phyloP scores from a whole-genome alignment of 1,140 invertebrate species.

The Arion vulgaris region DNA sequence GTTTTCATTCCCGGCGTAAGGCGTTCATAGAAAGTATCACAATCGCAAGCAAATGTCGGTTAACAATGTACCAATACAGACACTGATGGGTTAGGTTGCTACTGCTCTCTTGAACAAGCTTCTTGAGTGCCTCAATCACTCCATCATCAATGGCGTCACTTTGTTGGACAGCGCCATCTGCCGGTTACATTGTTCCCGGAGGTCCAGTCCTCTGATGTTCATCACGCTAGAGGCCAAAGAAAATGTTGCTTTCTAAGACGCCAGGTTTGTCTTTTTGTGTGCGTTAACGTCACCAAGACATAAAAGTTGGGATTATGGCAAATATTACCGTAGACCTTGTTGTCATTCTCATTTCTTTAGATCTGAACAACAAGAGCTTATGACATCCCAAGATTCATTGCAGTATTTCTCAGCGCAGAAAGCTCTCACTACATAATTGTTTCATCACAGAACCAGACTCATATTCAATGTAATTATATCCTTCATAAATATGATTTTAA shows the following conservation, averaged over 20 bases:
- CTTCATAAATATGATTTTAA: no score
- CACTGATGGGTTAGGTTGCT: not conserved
- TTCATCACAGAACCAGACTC: not conserved
- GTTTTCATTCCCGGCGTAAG: not conserved
- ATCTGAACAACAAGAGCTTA: not conserved
- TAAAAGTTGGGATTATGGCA: not conserved
- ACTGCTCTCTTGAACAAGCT: not conserved
- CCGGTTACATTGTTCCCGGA: not conserved
- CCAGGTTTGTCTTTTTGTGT: not conserved
- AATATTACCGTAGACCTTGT: not conserved
- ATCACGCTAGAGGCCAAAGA: not conserved
- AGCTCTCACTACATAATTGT: not conserved
- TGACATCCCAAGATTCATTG: not conserved
- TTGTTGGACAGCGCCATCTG: slow-evolving; percentile 16
- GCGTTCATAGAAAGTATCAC: not conserved
- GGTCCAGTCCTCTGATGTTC: not conserved
- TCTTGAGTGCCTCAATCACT: slow-evolving; percentile 13
- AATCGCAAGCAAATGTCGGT: slow-evolving; percentile 7
- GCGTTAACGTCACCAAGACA: not conserved
- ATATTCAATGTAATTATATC: no score
- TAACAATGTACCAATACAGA: slow-evolving; percentile 4
- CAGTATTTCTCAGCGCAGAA: not conserved
- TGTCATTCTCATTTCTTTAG: not conserved
- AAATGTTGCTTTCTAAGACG: not conserved
- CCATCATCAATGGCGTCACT: slow-evolving; percentile 29